Evolutionary conservation across 2,888 invertebrate genomes (phyloP).

Genomic region (Megaustenia siamemsis): DNA sequence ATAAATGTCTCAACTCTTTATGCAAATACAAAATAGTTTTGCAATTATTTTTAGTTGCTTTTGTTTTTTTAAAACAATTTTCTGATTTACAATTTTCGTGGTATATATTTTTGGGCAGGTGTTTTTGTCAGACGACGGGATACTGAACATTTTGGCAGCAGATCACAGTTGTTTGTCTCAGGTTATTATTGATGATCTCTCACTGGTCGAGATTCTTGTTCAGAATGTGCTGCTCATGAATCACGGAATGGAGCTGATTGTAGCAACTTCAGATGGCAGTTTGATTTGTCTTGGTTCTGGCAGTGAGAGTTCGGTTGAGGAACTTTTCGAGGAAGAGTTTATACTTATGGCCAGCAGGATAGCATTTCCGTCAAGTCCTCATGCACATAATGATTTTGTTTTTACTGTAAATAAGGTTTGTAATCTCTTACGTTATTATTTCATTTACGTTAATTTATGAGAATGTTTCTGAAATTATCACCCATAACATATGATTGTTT

Average conservation of each 20-base stretch:
- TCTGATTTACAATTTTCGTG: too few relatives aligned
- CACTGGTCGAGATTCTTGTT: slow-evolving; percentile 74
- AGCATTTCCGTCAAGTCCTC: slow-evolving; percentile 60
- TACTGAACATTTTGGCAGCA: slow-evolving; percentile 71
- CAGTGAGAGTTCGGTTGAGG: slow-evolving; percentile 54
- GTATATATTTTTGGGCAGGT: slow-evolving; percentile 65
- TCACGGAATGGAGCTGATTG: slow-evolving; percentile 71
- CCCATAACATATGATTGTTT: too few relatives aligned
- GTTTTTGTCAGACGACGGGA: slow-evolving; percentile 72
- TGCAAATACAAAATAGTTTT: too few relatives aligned
- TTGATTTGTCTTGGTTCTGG: slow-evolving; percentile 74
- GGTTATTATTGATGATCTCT: slow-evolving; percentile 72
- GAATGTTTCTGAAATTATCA: too few relatives aligned
- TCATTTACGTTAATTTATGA: too few relatives aligned
- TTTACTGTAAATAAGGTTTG: slow-evolving; percentile 64
- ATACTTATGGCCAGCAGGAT: neutral
- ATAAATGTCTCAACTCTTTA: too few relatives aligned
- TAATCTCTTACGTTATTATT: too few relatives aligned
- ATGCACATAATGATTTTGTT: slow-evolving; percentile 65
- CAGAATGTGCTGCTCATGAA: slow-evolving; percentile 72
- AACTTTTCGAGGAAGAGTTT: slow-evolving; percentile 49
- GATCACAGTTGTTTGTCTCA: slow-evolving; percentile 71
- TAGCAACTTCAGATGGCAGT: slow-evolving; percentile 76
- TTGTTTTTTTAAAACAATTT: too few relatives aligned
- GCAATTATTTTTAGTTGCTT: too few relatives aligned